phyloP scores from a whole-genome alignment of 2,797 vertebrate genomes.

The Trichosurus vulpecula region DNA sequence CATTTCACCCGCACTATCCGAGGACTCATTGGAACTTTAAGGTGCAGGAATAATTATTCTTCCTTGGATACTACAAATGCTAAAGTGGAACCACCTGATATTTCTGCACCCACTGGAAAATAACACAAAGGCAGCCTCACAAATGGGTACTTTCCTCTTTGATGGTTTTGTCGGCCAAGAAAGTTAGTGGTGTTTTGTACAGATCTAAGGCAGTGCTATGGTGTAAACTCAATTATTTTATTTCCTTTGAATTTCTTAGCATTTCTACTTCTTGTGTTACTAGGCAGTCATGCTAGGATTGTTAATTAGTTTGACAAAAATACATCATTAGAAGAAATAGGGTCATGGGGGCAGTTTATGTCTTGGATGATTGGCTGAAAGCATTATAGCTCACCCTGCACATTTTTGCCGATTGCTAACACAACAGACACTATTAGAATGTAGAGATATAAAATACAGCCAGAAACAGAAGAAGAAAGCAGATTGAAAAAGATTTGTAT shows the following conservation, averaged over 20 bases:
- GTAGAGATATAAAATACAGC: not conserved
- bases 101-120: not conserved
- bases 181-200: not conserved
- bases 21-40: not conserved
- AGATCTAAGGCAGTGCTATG: not conserved
- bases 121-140: not conserved
- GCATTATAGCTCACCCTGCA: not conserved
- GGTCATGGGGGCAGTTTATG: not conserved
- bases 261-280: not conserved
- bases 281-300: not conserved
- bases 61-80: not conserved
- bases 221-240: not conserved
- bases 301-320: not conserved
- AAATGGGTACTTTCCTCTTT: not conserved
- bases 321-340: not conserved
- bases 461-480: not conserved
- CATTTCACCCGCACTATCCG: not conserved
- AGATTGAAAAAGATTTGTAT: not conserved
- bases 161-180: not conserved
- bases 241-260: not conserved
- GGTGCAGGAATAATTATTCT: not conserved
- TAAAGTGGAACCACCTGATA: not conserved
- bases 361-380: not conserved
- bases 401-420: not conserved
- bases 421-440: not conserved